Evolutionary conservation across 2,113 vertebrate species (phyloP).

Genomic region (Hiodon alosoides): DNA sequence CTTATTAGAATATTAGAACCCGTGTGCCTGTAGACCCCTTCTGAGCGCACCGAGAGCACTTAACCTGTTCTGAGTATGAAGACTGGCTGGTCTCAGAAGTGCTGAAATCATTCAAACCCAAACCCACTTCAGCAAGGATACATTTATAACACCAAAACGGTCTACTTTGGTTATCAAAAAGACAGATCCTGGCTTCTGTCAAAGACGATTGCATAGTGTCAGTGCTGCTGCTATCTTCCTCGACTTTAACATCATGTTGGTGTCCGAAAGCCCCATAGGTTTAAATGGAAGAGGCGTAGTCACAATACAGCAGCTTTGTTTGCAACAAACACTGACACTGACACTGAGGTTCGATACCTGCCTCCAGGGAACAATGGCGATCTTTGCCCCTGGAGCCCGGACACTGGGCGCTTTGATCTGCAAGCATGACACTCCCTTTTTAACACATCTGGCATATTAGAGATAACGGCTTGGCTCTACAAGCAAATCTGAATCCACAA

Average conservation of each 20-base stretch:
- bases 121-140: background rate
- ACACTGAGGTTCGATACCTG: too few relatives aligned
- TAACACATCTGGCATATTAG: background rate
- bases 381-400: too few relatives aligned
- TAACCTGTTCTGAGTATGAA: constrained; percentile 3
- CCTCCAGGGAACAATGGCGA: too few relatives aligned
- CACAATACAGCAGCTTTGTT: too few relatives aligned
- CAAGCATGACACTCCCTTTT: too few relatives aligned
- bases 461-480: background rate
- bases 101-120: background rate
- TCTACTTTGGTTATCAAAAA: background rate
- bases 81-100: background rate
- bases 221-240: too few relatives aligned
- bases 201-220: background rate
- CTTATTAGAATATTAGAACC: constrained; percentile 12
- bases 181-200: background rate
- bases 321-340: too few relatives aligned
- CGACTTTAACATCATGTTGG: too few relatives aligned
- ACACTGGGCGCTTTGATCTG: too few relatives aligned
- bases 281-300: too few relatives aligned
- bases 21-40: background rate
- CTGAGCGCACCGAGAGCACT: background rate
- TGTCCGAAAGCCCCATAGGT: too few relatives aligned
- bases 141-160: background rate
- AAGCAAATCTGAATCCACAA: background rate